Percentiles rank a stretch among this genome's conserved stretches.
phyloP scores from a whole-genome alignment of 92 coral and sea anemone genomes.

The Palythoa heliodiscus region DNA sequence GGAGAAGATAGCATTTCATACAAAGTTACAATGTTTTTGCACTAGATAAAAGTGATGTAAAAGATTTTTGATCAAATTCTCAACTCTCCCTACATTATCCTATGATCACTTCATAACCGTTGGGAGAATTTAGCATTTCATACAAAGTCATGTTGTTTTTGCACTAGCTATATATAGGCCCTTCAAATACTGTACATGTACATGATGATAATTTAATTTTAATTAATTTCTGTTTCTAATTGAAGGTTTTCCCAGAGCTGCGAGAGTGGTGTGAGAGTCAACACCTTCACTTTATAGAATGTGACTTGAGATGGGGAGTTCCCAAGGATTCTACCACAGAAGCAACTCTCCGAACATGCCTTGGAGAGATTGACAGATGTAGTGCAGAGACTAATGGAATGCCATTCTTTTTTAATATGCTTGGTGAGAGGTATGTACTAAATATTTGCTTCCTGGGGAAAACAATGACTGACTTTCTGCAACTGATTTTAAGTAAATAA shows the following conservation, averaged over 20 bases:
- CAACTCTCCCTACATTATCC: no score
- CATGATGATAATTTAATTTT: no score
- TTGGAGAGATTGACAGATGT: conserved; percentile 77
- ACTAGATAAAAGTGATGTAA: no score
- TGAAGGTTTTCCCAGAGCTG: conserved; percentile 74
- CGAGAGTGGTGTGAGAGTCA: conserved; percentile 80
- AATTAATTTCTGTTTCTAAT: neutral
- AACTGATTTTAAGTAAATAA: no score
- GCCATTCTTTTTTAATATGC: conserved; percentile 82
- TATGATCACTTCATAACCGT: no score
- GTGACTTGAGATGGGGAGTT: conserved; percentile 86
- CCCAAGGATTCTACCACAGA: conserved; percentile 78
- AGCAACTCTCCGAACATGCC: conserved; percentile 71
- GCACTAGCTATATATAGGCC: no score
- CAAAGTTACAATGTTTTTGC: no score
- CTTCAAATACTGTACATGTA: no score
- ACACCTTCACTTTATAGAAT: conserved; percentile 72
- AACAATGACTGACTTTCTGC: neutral
- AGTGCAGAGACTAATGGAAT: conserved; percentile 68
- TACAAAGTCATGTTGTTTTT: no score
- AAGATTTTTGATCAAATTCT: no score
- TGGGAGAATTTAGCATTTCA: no score
- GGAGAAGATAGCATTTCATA: no score
- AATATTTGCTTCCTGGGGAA: neutral
- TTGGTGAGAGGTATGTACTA: conserved; percentile 69